These are phyloP conservation scores for Listronotus oregonensis DNA, from an alignment of 1,140 invertebrate species.

Conservation along the genomic window DNA sequence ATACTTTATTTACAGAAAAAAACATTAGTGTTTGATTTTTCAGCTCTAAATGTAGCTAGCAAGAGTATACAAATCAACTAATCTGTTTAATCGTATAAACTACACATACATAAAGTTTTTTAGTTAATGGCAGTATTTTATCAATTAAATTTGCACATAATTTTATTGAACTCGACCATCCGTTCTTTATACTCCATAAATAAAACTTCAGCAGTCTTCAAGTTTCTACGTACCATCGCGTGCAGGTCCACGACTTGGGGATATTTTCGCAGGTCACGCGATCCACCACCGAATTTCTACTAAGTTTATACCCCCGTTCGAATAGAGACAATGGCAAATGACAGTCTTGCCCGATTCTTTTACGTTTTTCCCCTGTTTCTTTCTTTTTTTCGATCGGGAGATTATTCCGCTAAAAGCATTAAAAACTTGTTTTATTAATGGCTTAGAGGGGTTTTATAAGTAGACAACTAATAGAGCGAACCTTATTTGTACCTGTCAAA, in stretches of 20 bases:
- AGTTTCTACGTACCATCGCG: conserved; percentile 38
- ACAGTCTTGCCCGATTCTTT: conserved; percentile 34
- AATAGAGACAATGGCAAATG: conserved; percentile 39
- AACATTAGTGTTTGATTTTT: too few relatives aligned
- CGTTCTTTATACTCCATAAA: conserved; percentile 25
- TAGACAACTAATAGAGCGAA: background rate
- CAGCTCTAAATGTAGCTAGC: too few relatives aligned
- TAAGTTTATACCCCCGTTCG: conserved; percentile 35
- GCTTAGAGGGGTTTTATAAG: background rate
- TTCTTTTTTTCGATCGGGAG: conserved; percentile 28
- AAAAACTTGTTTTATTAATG: conserved; percentile 20
- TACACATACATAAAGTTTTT: too few relatives aligned
- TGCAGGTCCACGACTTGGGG: conserved; percentile 26
- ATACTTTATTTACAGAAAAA: too few relatives aligned
- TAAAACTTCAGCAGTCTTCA: conserved; percentile 21
- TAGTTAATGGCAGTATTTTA: too few relatives aligned
- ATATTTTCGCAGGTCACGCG: conserved; percentile 38
- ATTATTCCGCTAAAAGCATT: conserved; percentile 36
- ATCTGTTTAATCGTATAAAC: too few relatives aligned
- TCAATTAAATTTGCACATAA: background rate
- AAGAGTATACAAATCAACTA: too few relatives aligned
- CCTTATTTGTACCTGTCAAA: background rate
- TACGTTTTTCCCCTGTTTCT: conserved; percentile 17
- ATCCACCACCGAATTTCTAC: conserved; percentile 36
- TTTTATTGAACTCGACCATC: conserved; percentile 7